Base-by-base conservation (phyloP, 2,888 invertebrate genomes). In the Sisyra nigra region DNA sequence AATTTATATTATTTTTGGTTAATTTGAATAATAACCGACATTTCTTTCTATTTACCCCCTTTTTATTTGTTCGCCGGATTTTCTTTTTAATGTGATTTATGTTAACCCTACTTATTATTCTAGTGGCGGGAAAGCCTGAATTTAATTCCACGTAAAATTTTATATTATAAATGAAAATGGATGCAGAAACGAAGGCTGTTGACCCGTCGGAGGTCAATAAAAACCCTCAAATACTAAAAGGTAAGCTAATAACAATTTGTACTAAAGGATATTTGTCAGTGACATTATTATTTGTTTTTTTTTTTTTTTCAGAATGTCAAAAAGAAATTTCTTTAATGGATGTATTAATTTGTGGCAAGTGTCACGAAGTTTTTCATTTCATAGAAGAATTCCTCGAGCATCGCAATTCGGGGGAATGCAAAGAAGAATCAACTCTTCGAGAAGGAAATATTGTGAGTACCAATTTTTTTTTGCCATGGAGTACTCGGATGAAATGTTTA, bases 271-370 rank as follows among this genome's bases (percentile, higher is more conserved):
- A 7, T 24, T 24, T 7, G 24, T 5, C 7, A 5, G 7, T 24
- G 24, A 24, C 24, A 24, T 7, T 3, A 5, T 24, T 24, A 39
- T 11, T 15, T 29, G 2, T 11, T 41, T 24, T 30, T 8, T 24
- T 29, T 7, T 24, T 17, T 43, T 32, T 60, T 61, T 49, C 56
- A 85, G 85, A 73, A 53, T 81, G 84, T 8, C 78, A 82, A 67
- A 76, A 80, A 51, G 79, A 83, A 56, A 74, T 84, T 67, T 75
- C 77, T 44, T 72, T 73, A 44, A 63, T 83, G 48, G 86, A 87
- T 66, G 77, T 87, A 5, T 62, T 85, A 17, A 83, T 87, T 1
- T 87, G 87, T 63, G 87, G 87, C n/a, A 74, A 76, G 47, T 87
- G 87, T 56, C 80, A 85, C 57, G 70, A 74, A 40, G 82, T 81